Percentiles rank a stretch among this genome's conserved stretches.
Evolutionary conservation across 2,113 vertebrate genomes (phyloP).

Genomic region (Bos taurus): ARS-UCD2.0 NC_037337.1:27584501-27585000

Average conservation of each 20-base stretch:
- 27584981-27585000: too few species aligned
- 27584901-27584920: background rate
- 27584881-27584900: background rate
- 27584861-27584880: background rate
- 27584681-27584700: background rate
- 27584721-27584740: background rate
- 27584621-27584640: background rate
- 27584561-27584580: background rate
- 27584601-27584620: background rate
- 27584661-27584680: background rate
- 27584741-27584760: background rate
- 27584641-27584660: background rate
- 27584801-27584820: background rate
- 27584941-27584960: too few species aligned
- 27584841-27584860: background rate
- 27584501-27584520: background rate
- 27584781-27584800: background rate
- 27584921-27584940: background rate
- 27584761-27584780: background rate
- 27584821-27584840: background rate
- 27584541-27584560: background rate
- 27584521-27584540: background rate
- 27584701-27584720: background rate
- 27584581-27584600: background rate
- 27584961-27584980: rapidly evolving